A percentile compares a stretch with the other conserved stretches of the same genome.
Evolutionary conservation across 2,888 invertebrate genomes (phyloP).

Genomic region (Loripinus fragilis): DNA sequence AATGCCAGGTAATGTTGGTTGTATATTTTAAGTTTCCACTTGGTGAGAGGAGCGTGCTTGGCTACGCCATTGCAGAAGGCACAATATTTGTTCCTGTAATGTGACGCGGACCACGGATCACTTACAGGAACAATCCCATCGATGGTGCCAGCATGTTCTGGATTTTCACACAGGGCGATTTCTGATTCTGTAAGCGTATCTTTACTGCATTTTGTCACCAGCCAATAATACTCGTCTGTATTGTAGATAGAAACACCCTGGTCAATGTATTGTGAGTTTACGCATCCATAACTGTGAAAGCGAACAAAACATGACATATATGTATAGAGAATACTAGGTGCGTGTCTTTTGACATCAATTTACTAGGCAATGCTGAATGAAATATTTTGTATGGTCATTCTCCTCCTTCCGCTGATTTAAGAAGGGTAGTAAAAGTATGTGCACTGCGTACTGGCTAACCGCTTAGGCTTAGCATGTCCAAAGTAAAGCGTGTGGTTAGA

Average conservation of each 20-base stretch:
- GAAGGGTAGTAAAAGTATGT: no score
- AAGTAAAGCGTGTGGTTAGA: no score
- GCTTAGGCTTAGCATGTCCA: no score
- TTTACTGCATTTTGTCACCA: neutral
- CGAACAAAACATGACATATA: no score
- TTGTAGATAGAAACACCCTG: neutral
- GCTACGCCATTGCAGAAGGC: neutral
- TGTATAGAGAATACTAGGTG: no score
- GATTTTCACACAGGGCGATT: neutral
- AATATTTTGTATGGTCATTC: no score
- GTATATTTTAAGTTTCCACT: neutral
- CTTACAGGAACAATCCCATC: neutral
- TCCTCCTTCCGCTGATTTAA: no score
- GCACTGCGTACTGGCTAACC: no score
- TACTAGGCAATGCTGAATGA: no score
- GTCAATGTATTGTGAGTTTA: neutral
- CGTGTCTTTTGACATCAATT: no score
- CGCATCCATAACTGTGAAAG: neutral
- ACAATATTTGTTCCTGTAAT: slow-evolving; percentile 8
- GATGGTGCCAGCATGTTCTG: neutral
- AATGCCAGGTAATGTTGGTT: neutral
- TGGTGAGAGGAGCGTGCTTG: neutral
- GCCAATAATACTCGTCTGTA: neutral
- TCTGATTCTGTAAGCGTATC: neutral
- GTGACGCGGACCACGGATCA: neutral